Conservation (phyloP, 2,888 invertebrate genomes). For the Rhagophthalmus giganteus region DNA sequence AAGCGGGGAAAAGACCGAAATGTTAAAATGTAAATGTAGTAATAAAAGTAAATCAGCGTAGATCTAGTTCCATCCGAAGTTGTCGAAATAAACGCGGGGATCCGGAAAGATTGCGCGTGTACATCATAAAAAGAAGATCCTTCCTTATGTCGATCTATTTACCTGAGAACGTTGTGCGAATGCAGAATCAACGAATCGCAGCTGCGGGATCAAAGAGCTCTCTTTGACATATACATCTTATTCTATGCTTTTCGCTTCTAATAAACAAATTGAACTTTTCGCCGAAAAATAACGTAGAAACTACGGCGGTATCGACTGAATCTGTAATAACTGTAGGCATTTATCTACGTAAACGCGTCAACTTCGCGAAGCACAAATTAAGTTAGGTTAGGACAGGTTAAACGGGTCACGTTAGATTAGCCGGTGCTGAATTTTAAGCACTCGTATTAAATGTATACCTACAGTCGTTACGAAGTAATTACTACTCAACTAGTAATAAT, state of each 20-base stretch:
- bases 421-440: no score
- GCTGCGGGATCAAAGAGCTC: conserved; percentile 26
- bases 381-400: no score
- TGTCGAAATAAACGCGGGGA: conserved; percentile 37
- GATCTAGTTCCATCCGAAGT: conserved; percentile 38
- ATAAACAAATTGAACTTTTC: conserved; percentile 13
- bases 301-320: no score
- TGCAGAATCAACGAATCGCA: conserved; percentile 26
- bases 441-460: no score
- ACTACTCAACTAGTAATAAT: no score
- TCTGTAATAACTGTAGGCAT: no score
- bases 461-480: no score
- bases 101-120: conserved; percentile 33
- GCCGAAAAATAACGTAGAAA: background rate
- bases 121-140: conserved; percentile 37
- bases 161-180: conserved; percentile 33
- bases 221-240: conserved; percentile 20
- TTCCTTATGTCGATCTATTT: conserved; percentile 34
- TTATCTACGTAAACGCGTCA: no score
- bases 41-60: conserved; percentile 43
- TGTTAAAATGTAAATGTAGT: conserved; percentile 42
- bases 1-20: conserved; percentile 33
- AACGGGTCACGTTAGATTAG: no score
- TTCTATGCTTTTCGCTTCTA: conserved; percentile 6
- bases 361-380: no score